These are phyloP conservation scores for Abscondita cerata DNA, from an alignment of 2,888 invertebrate species.

Conservation along the genomic window DNA sequence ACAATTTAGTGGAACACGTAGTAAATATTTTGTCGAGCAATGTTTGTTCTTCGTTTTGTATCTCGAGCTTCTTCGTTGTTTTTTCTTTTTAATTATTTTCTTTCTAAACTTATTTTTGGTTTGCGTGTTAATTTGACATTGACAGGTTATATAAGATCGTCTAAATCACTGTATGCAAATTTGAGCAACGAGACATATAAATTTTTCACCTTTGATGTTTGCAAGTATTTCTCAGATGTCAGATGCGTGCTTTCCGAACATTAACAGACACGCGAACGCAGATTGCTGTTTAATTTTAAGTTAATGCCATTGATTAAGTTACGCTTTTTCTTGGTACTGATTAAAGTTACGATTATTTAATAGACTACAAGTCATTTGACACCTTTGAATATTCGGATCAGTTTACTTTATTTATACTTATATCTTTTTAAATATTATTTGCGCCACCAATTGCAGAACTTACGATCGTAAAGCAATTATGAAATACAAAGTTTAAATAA, in stretches of 20 bases:
- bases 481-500: too few relatives aligned
- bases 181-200: slow-evolving; percentile 46
- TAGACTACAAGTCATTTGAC: slow-evolving; percentile 8
- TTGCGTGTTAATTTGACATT: slow-evolving; percentile 52
- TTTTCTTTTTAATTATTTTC: slow-evolving; percentile 3
- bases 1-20: slow-evolving; percentile 26
- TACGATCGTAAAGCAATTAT: too few relatives aligned
- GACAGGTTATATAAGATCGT: slow-evolving; percentile 48
- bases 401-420: not conserved
- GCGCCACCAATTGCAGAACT: too few relatives aligned
- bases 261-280: slow-evolving; percentile 50
- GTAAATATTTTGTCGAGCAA: slow-evolving; percentile 1
- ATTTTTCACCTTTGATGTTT: slow-evolving; percentile 43
- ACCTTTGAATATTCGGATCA: slow-evolving; percentile 4
- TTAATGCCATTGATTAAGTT: slow-evolving; percentile 52
- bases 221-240: slow-evolving; percentile 30
- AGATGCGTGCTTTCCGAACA: slow-evolving; percentile 48
- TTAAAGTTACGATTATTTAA: slow-evolving; percentile 38
- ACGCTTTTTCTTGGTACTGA: slow-evolving; percentile 47
- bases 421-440: too few relatives aligned
- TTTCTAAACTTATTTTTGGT: slow-evolving; percentile 20
- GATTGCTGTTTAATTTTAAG: slow-evolving; percentile 50
- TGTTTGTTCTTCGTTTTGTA: not conserved
- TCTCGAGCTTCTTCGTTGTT: too few relatives aligned
- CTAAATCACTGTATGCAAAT: slow-evolving; percentile 52